These are phyloP conservation scores for Drosophila leonis DNA, from an alignment of 2,888 invertebrate genomes.

Conservation along the genomic window DNA sequence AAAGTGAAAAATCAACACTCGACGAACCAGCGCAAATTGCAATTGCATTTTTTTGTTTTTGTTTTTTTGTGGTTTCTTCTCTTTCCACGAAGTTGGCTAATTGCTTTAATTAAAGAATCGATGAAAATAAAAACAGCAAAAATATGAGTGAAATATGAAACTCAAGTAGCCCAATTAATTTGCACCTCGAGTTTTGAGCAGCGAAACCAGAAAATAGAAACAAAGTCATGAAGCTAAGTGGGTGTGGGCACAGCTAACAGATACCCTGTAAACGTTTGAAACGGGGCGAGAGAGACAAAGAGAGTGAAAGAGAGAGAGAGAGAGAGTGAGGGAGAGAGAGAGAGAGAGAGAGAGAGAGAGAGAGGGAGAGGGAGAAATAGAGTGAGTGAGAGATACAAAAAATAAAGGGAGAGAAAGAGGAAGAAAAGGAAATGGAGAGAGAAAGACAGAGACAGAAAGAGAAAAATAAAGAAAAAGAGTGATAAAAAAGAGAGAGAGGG, in stretches of 20 bases:
- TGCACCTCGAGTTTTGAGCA: constrained; percentile 47
- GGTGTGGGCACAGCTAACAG: not conserved
- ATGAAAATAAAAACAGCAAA: constrained; percentile 37
- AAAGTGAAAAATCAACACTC: constrained; percentile 60
- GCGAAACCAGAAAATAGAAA: constrained; percentile 5
- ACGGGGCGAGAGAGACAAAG: not conserved
- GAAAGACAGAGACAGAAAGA: not conserved
- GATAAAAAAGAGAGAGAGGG: not conserved
- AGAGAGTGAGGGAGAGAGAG: not conserved
- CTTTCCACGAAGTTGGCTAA: constrained; percentile 68
- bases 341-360: not conserved
- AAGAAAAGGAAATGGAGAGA: not conserved
- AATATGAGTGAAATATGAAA: constrained; percentile 49
- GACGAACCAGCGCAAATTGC: constrained; percentile 29
- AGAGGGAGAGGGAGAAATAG: not conserved
- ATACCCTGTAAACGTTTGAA: constrained; percentile 12
- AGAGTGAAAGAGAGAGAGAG: not conserved
- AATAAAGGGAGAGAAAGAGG: not conserved
- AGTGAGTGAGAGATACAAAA: not conserved
- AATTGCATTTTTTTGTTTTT: constrained; percentile 10
- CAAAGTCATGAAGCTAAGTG: not conserved
- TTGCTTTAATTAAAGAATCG: constrained; percentile 73
- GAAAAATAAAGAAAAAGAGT: not conserved
- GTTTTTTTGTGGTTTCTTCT: constrained; percentile 4
- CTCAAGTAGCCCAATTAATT: constrained; percentile 71